Evolutionary conservation across 2,797 vertebrate species (phyloP), one percentile per base, ranked within the genome.

Genomic region (Etheostoma nigrum): DNA sequence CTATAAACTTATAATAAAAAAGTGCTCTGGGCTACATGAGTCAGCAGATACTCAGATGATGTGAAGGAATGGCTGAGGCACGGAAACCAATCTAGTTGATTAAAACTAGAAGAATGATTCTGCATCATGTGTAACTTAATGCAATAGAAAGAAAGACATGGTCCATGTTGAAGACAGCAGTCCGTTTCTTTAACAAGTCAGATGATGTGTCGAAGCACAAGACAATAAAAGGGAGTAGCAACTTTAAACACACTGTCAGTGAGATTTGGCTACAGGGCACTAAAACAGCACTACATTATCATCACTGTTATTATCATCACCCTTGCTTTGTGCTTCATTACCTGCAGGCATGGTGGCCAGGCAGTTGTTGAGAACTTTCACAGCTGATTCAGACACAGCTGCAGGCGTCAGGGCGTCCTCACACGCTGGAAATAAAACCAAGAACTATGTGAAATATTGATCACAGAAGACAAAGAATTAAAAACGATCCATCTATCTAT

Each of bases 261-360:
- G 30, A 30, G 5, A 30, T 30, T 5, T 30, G 30, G 30, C 30
- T 6, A 30, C 5, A 30, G 30, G 30, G 30, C 30, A 30, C 30
- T 4, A 30, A 30, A 30, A 30, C 5, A 30, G 30, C 30, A 27
- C 27, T 2, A 27, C 27, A 27, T 27, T 27, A 25, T 25, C 25
- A 25, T 27, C 27, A 27, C 4, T 4, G 4, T 27, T 4, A 27
- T 27, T 4, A 4, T 27, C 4, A 27, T 27, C 27, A 4, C 27
- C 30, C 30, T 30, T 30, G 6, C 44, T 69, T 42, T n/a, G 71
- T 25, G 49, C 68, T 76, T 65, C 61, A 86, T 79, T 94, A 99
- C 98, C 98, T 95, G 95, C 76, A 47, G 98, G 97, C 98, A 99
- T 99, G 82, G 93, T 92, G 51, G 96, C 95, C 78, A 99, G 90